Evolutionary conservation across 2,113 vertebrate genomes (phyloP).

Genomic region (Cephalopholis sonnerati): DNA sequence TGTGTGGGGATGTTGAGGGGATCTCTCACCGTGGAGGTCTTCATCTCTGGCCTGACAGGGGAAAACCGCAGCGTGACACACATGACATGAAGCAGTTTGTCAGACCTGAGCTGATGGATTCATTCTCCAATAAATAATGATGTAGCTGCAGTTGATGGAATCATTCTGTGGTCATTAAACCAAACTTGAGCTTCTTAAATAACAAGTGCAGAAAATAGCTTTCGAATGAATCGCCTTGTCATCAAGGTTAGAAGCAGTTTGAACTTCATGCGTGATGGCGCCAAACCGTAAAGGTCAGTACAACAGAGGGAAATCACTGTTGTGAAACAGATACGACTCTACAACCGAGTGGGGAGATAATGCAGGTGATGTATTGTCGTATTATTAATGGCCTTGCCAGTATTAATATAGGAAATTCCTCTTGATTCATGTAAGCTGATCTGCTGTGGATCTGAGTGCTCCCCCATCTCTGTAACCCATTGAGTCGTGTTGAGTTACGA

Average conservation of each 20-base stretch:
- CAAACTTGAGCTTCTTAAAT: conserved; percentile 48
- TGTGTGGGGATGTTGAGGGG: conserved; percentile 77
- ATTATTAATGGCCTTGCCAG: conserved; percentile 67
- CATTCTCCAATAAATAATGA: background rate
- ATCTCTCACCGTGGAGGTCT: conserved; percentile 81
- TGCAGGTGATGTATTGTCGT: conserved; percentile 67
- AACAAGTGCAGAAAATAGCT: conserved; percentile 56
- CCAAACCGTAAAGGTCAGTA: conserved; percentile 50
- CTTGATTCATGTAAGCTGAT: conserved; percentile 78
- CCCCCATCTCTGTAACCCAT: conserved; percentile 79
- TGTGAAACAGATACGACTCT: conserved; percentile 53
- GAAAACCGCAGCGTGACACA: conserved; percentile 60
- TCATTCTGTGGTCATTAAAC: conserved; percentile 33
- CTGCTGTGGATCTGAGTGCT: conserved; percentile 63
- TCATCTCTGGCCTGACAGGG: conserved; percentile 83
- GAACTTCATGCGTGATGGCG: conserved; percentile 22
- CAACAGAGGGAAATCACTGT: conserved; percentile 42
- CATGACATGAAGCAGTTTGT: conserved; percentile 29
- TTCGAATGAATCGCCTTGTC: conserved; percentile 43
- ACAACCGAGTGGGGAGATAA: conserved; percentile 43
- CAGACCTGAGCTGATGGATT: conserved; percentile 33
- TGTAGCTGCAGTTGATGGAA: conserved; percentile 20
- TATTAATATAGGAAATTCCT: conserved; percentile 79
- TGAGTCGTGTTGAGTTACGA: conserved; percentile 81
- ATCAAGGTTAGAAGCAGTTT: conserved; percentile 31